phyloP scores from a whole-genome alignment of 2,888 invertebrate genomes.

The Pristionchus fissidentatus region DNA sequence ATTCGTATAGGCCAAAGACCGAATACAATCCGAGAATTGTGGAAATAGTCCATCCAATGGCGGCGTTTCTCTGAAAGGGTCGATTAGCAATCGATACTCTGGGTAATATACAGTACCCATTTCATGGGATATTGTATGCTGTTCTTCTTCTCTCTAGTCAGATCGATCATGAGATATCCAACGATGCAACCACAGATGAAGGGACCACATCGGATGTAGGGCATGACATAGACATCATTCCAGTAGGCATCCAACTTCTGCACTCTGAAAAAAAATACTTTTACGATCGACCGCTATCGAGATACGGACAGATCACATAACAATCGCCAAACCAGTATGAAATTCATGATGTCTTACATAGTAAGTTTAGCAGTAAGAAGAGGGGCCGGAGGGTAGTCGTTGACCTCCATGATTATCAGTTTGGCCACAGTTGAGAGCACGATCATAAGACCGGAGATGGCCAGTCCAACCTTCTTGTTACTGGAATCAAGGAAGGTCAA shows the following conservation, averaged over 20 bases:
- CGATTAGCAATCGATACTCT: neutral
- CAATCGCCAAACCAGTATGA: too few relatives aligned
- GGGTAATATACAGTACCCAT: conserved; percentile 37
- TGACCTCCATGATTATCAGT: conserved; percentile 63
- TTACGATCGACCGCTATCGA: neutral
- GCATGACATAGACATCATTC: conserved; percentile 76
- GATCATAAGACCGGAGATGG: conserved; percentile 10
- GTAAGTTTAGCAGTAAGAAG: conserved; percentile 71
- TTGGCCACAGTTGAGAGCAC: conserved; percentile 38
- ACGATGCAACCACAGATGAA: conserved; percentile 77
- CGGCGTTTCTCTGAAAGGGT: neutral
- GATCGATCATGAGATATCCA: conserved; percentile 75
- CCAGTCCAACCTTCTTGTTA: conserved; percentile 40
- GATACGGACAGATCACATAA: neutral
- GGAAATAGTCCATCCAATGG: conserved; percentile 54
- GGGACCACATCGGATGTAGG: conserved; percentile 77
- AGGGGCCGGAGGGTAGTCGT: conserved; percentile 74
- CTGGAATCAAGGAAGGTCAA: neutral
- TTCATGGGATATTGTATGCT: conserved; percentile 58
- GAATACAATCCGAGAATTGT: conserved; percentile 67
- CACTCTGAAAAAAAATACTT: conserved; percentile 59
- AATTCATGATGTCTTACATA: conserved; percentile 60
- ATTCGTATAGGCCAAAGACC: conserved; percentile 73
- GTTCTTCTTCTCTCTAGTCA: conserved; percentile 53
- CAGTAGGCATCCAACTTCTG: conserved; percentile 71